Evolutionary conservation across 2,113 vertebrate species (phyloP).

Genomic region (Ameiurus melas): DNA sequence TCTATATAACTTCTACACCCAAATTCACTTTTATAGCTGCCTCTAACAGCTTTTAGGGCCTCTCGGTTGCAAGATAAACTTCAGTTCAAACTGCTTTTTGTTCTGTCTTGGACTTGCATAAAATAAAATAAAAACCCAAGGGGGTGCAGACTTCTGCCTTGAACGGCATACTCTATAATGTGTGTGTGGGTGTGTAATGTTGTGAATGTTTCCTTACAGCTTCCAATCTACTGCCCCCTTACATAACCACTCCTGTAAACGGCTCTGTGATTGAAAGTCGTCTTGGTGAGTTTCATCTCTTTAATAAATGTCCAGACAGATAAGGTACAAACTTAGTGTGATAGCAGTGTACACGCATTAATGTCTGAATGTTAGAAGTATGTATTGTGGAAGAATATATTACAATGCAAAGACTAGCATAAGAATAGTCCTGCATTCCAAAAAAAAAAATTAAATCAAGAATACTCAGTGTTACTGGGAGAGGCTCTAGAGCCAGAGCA

Average conservation of each 20-base stretch:
- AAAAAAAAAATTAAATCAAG: neutral
- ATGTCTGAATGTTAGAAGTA: neutral
- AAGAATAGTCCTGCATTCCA: too few relatives aligned
- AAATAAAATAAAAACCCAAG: neutral
- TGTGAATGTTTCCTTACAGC: slow-evolving; percentile 30
- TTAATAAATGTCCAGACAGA: neutral
- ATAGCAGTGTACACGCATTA: neutral
- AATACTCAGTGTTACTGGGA: neutral
- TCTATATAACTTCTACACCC: neutral
- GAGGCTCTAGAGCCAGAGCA: neutral
- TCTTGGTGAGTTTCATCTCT: slow-evolving; percentile 59
- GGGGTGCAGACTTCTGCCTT: neutral
- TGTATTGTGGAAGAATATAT: neutral
- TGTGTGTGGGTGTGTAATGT: neutral
- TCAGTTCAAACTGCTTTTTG: neutral
- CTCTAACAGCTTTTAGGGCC: neutral
- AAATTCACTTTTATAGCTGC: neutral
- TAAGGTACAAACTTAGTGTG: neutral
- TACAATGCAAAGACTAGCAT: too few relatives aligned
- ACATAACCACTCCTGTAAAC: slow-evolving; percentile 65
- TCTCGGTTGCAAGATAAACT: neutral
- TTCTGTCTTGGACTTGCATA: neutral
- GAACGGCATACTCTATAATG: neutral
- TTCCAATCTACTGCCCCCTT: slow-evolving; percentile 43
- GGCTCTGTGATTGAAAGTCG: slow-evolving; percentile 58